Evolutionary conservation across 2,888 invertebrate species (phyloP).

Genomic region (Sinelater perroti): DNA sequence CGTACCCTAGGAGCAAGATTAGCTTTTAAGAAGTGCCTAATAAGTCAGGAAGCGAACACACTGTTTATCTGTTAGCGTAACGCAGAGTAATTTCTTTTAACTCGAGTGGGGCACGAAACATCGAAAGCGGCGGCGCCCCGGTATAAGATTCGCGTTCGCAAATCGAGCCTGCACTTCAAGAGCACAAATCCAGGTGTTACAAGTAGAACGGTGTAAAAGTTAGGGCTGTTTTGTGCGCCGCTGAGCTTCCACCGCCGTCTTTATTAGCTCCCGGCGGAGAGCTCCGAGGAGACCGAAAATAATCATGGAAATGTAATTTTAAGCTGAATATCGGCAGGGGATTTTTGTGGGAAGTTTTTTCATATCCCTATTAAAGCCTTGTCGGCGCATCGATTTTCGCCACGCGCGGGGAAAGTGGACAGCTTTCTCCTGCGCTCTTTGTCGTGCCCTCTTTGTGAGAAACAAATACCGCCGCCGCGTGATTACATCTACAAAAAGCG

Average conservation of each 20-base stretch:
- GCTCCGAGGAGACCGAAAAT: constrained; percentile 1
- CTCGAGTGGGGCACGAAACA: no score
- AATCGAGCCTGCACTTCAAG: constrained; percentile 5
- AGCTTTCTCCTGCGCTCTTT: constrained; percentile 1
- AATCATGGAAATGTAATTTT: constrained; percentile 21
- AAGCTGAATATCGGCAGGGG: constrained; percentile 4
- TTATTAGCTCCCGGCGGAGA: constrained; percentile 18
- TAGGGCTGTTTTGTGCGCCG: constrained; percentile 8
- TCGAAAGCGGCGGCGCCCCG: no score
- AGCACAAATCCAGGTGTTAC: constrained; percentile 1
- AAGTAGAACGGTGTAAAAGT: constrained; percentile 9
- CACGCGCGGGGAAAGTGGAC: background rate
- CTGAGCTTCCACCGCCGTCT: constrained; percentile 13
- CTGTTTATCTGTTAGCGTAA: no score
- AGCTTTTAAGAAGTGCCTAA: no score
- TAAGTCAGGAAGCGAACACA: no score
- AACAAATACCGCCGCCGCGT: background rate
- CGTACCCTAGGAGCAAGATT: no score
- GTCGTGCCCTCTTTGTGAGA: background rate
- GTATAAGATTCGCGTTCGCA: no score
- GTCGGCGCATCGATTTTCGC: constrained; percentile 10
- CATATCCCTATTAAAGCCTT: constrained; percentile 5
- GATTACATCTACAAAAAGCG: background rate
- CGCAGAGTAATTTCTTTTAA: no score
- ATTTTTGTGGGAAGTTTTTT: constrained; percentile 18